Percentiles rank a stretch among this genome's conserved stretches.
Conservation (phyloP, 2,797 vertebrate species). For the Pipistrellus pygmaeus region DNA sequence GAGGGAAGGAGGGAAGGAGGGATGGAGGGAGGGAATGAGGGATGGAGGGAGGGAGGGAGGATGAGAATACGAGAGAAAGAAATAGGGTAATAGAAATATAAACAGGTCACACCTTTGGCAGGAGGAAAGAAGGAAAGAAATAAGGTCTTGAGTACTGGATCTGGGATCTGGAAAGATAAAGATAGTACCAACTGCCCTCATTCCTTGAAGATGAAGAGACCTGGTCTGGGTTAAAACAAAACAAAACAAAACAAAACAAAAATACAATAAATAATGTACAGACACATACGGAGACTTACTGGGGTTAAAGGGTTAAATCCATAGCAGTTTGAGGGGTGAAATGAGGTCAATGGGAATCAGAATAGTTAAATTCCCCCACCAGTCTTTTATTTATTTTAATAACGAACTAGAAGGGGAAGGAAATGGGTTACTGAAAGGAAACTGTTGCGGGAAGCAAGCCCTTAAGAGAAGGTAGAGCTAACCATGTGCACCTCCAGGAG, state of each 20-base stretch:
- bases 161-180: slow-evolving; percentile 59
- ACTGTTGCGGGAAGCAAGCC: neutral
- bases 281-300: neutral
- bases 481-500: neutral
- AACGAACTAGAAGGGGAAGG: neutral
- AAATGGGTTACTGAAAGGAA: neutral
- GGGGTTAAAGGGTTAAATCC: neutral
- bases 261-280: neutral
- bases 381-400: neutral
- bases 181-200: slow-evolving; percentile 62
- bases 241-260: neutral
- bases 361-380: neutral
- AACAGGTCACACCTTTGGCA: slow-evolving; percentile 40
- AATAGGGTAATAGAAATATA: neutral
- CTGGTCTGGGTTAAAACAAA: neutral
- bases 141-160: slow-evolving; percentile 47
- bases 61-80: neutral
- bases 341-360: neutral
- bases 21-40: neutral
- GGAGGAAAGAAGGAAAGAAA: slow-evolving; percentile 70
- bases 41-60: neutral
- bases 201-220: neutral
- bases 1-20: too few relatives aligned
- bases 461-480: neutral
- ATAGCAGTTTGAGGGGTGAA: neutral